Evolutionary conservation across 2,888 invertebrate species (phyloP).

Genomic region (Bugula neritina): DNA sequence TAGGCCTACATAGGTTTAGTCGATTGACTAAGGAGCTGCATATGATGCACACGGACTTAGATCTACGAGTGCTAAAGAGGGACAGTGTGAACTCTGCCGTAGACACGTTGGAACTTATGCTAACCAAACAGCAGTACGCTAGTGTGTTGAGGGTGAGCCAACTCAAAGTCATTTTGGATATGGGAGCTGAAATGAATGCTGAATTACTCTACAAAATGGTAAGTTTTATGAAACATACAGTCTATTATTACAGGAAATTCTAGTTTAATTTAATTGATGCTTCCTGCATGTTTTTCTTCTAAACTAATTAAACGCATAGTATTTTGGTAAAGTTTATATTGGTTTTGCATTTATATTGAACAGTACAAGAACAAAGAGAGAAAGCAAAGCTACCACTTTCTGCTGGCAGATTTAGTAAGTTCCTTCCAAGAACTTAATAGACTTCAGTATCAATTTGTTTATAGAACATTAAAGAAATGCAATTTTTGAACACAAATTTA

Average conservation of each 20-base stretch:
- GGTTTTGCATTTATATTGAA: too few species aligned
- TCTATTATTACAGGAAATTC: too few species aligned
- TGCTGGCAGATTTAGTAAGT: constrained; percentile 20
- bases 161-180: constrained; percentile 18
- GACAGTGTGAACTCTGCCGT: background rate
- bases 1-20: constrained; percentile 1
- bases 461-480: too few species aligned
- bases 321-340: too few species aligned
- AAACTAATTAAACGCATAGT: too few species aligned
- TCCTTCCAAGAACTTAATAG: background rate
- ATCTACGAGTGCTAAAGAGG: background rate
- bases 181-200: background rate
- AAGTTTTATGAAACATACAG: background rate
- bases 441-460: background rate
- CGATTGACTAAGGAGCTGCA: background rate
- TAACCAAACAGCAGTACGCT: background rate
- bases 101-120: background rate
- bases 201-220: constrained; percentile 5
- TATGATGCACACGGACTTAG: background rate
- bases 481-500: too few species aligned
- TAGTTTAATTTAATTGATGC: too few species aligned
- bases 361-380: constrained; percentile 23
- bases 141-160: background rate
- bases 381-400: background rate
- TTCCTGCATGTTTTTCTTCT: too few species aligned